Evolutionary conservation across 2,888 invertebrate genomes (phyloP).

Genomic region (Drosophila longiperda): DNA sequence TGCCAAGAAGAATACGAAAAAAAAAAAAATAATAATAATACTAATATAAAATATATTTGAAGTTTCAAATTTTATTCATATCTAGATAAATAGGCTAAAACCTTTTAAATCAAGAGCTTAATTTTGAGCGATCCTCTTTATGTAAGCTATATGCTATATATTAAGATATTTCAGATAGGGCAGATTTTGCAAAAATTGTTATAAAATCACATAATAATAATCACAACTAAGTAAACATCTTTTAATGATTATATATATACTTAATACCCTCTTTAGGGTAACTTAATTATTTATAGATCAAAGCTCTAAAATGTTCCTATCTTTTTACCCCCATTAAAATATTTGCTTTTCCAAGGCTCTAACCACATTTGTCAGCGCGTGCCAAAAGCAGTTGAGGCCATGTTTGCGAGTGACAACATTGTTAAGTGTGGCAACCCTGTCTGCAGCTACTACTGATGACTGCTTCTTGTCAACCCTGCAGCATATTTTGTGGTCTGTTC

Average conservation of each 20-base stretch:
- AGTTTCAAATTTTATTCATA: background rate
- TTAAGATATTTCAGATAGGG: no score
- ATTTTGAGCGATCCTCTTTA: background rate
- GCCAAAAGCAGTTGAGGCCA: slow-evolving; percentile 5
- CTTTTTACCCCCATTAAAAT: background rate
- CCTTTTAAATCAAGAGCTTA: background rate
- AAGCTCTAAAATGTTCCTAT: no score
- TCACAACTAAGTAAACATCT: background rate
- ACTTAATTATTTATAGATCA: background rate
- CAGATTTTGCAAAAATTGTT: background rate
- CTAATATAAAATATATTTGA: background rate
- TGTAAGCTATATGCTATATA: background rate
- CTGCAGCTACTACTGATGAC: slow-evolving; percentile 28
- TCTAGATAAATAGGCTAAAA: background rate
- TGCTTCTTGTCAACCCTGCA: slow-evolving; percentile 37
- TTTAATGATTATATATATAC: background rate
- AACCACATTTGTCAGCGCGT: slow-evolving; percentile 26
- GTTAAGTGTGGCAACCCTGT: slow-evolving; percentile 30
- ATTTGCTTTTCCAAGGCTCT: background rate
- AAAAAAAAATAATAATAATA: no score
- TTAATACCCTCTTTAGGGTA: no score
- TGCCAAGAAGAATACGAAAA: no score
- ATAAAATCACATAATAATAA: background rate
- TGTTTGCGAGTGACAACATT: slow-evolving; percentile 27
- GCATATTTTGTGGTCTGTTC: slow-evolving; percentile 34